phyloP scores from a whole-genome alignment of 2,113 vertebrate genomes.

The Neodontobutis hainanensis region DNA sequence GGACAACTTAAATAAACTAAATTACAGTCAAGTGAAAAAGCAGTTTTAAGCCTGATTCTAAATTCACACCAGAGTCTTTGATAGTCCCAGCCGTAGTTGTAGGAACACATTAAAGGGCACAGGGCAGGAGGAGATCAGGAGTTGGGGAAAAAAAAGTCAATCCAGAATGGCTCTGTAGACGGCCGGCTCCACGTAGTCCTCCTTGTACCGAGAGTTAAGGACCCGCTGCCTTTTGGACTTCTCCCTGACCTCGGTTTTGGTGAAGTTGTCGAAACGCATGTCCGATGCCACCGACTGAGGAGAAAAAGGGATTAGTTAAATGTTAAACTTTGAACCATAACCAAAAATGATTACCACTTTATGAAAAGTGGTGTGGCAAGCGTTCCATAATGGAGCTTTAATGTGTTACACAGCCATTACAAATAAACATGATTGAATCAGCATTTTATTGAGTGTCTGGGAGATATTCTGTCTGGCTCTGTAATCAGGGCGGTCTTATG shows the following conservation, averaged over 20 bases:
- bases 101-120: conserved; percentile 37
- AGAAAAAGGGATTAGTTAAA: conserved; percentile 2
- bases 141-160: conserved; percentile 58
- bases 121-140: background rate
- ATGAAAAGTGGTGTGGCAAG: too few species aligned
- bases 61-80: conserved; percentile 43
- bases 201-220: conserved; percentile 95
- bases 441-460: too few species aligned
- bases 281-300: conserved; percentile 94
- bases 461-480: too few species aligned
- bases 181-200: conserved; percentile 94
- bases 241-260: conserved; percentile 89
- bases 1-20: conserved; percentile 9
- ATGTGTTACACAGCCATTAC: too few species aligned
- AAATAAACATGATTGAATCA: too few species aligned
- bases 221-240: conserved; percentile 94
- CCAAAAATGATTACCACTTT: too few species aligned
- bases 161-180: conserved; percentile 97
- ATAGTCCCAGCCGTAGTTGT: conserved; percentile 71
- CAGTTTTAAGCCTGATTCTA: conserved; percentile 13
- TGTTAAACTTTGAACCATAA: too few species aligned
- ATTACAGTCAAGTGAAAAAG: conserved; percentile 21
- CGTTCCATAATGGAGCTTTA: too few species aligned
- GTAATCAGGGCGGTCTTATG: too few species aligned
- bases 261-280: conserved; percentile 97